Evolutionary conservation across 2,888 invertebrate species (phyloP), one percentile per base, ranked within the genome.

Genomic region (Aphodius granarius): DNA sequence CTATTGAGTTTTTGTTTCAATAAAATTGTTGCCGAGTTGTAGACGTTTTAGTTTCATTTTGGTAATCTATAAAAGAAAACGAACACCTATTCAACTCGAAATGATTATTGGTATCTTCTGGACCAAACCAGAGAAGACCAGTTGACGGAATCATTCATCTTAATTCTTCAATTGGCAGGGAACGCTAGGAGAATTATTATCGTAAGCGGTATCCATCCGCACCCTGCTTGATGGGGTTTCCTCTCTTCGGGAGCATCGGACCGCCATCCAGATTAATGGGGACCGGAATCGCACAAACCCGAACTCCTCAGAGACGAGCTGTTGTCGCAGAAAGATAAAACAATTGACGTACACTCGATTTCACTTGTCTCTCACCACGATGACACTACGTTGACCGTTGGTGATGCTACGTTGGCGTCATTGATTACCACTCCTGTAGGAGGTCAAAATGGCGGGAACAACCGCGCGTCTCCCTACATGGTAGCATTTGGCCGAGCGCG

Each of bases 251-350:
- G 79, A 76, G 80, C 77, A 78, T 43, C 72, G 75, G 76, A 73
- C 78, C 75, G 71, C 75, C 78, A 79, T 80, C 80, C 76, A 79
- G 80, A 80, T 80, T 80, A 80, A 80, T 80, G 77, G 77, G 79
- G 80, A 78, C 80, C 80, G 79, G 79, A 79, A 80, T 77, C 79
- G 77, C 76, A 78, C 71, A 43, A n/a, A 43, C 2, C 43, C 43
- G 43, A 76, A 80, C 80, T 80, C 78, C 76, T 76, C 74, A 78
- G 76, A 80, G 79, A 78, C 78, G 78, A 80, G 79, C 79, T 80
- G 80, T 80, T 79, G 80, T 80, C 78, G 80, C 77, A 80, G 80
- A 80, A 80, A 80, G 80, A 80, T 80, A 80, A 80, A 76, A 66
- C 43, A 66, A 73, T 73, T 79, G 80, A 80, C 80, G 80, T 74